phyloP scores from a whole-genome alignment of 2,113 vertebrate genomes.

The Pseudorasbora parva region DNA sequence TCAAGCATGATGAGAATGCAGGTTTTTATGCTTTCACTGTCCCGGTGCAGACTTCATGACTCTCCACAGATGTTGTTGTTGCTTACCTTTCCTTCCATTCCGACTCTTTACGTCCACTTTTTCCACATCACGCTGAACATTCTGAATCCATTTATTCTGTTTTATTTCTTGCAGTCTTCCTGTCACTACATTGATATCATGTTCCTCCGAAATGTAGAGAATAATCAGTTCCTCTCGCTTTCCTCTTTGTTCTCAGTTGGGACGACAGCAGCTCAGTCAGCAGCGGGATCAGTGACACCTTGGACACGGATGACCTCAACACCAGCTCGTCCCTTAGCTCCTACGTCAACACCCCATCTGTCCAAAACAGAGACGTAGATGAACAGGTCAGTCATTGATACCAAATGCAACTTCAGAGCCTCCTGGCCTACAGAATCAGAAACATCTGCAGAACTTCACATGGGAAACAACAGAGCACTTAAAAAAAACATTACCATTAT shows the following conservation, averaged over 20 bases:
- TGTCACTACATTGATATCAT: not conserved
- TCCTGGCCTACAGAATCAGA: not conserved
- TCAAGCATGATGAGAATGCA: conserved; percentile 54
- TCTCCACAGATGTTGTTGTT: not conserved
- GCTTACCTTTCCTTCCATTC: conserved; percentile 6
- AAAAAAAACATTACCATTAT: no score
- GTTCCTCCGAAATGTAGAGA: not conserved
- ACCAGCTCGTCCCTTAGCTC: conserved; percentile 86
- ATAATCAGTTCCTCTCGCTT: not conserved
- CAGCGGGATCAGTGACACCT: conserved; percentile 88
- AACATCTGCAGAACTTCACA: conserved; percentile 23
- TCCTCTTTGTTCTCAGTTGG: conserved; percentile 77
- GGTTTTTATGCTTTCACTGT: not conserved
- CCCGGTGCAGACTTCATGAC: not conserved
- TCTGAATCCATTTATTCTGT: not conserved
- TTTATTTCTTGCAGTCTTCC: not conserved
- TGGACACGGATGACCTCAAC: conserved; percentile 87
- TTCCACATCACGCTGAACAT: not conserved
- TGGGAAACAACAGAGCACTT: not conserved
- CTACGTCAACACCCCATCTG: conserved; percentile 81
- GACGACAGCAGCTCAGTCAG: conserved; percentile 92
- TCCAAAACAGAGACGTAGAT: conserved; percentile 77
- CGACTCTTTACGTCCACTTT: not conserved
- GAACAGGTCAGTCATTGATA: conserved; percentile 71
- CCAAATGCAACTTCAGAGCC: not conserved